A percentile compares a stretch with the other conserved stretches of the same genome.
Evolutionary conservation across 2,113 vertebrate genomes (phyloP).

Genomic region (Mola mola): DNA sequence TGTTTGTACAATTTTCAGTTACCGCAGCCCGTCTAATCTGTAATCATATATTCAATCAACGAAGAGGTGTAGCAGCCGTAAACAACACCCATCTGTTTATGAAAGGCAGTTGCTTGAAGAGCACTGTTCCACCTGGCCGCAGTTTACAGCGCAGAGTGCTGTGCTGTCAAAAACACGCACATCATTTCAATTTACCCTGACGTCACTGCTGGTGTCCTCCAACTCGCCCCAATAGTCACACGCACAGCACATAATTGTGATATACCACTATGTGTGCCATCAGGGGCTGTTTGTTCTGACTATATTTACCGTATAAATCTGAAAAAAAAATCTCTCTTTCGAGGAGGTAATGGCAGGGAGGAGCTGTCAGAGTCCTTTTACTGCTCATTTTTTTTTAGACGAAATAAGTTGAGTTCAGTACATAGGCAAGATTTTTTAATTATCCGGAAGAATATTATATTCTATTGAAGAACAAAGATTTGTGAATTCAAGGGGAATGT

Average conservation of each 20-base stretch:
- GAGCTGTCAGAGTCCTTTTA: no score
- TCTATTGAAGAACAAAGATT: no score
- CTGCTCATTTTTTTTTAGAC: no score
- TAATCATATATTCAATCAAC: constrained; percentile 74
- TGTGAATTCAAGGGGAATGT: no score
- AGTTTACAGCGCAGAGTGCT: constrained; percentile 65
- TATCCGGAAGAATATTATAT: no score
- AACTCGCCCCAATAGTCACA: constrained; percentile 55
- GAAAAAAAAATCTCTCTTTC: no score
- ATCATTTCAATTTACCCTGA: constrained; percentile 64
- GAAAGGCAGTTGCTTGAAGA: constrained; percentile 55
- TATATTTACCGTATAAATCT: no score
- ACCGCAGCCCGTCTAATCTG: constrained; percentile 61
- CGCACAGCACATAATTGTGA: constrained; percentile 49
- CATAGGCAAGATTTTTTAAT: no score
- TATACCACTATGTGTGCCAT: constrained; percentile 16
- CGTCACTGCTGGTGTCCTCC: constrained; percentile 61
- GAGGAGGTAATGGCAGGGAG: no score
- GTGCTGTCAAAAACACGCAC: constrained; percentile 66
- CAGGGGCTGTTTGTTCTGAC: no score
- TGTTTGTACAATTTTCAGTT: constrained; percentile 62
- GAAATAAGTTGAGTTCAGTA: no score
- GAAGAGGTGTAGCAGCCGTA: constrained; percentile 64
- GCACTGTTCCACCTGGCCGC: constrained; percentile 67
- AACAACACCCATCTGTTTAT: constrained; percentile 74